A percentile compares a stretch with the other conserved stretches of the same genome.
These are phyloP conservation scores for Idris sp. DNA, from an alignment of 1,140 invertebrate genomes.

Conservation along the genomic window DNA sequence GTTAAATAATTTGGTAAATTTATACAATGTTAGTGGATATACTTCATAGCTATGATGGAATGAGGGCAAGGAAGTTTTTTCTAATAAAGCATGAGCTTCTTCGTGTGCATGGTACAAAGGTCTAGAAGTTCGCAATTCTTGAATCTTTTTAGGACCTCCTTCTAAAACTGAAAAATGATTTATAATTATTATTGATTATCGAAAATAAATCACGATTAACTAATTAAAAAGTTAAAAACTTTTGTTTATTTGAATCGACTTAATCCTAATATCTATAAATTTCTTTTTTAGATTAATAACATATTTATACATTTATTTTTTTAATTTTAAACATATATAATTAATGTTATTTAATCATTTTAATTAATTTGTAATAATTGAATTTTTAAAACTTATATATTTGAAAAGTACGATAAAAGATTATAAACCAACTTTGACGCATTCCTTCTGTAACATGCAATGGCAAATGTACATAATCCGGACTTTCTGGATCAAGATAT, in stretches of 20 bases:
- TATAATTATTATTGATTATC: too few species aligned
- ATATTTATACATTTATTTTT: background rate
- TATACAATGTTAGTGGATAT: conserved; percentile 45
- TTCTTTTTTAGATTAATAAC: too few species aligned
- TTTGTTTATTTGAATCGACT: too few species aligned
- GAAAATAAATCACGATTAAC: too few species aligned
- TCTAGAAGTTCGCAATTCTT: conserved; percentile 87
- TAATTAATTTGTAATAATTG: conserved; percentile 14
- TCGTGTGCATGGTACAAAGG: conserved; percentile 90
- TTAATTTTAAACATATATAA: too few species aligned
- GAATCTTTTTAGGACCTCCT: conserved; percentile 82
- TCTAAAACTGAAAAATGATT: conserved; percentile 82
- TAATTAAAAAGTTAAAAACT: too few species aligned
- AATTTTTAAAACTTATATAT: too few species aligned
- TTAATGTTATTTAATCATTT: background rate
- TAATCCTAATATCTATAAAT: too few species aligned
- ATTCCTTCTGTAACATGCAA: conserved; percentile 83
- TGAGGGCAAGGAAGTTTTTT: conserved; percentile 86
- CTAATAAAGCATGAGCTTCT: conserved; percentile 86
- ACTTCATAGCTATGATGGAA: conserved; percentile 92
- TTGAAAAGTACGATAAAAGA: too few species aligned
- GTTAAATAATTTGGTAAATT: conserved; percentile 13
- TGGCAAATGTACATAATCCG: conserved; percentile 84
- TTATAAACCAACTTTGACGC: conserved; percentile 80
- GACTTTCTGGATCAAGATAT: conserved; percentile 83